A percentile compares a stretch with the other conserved stretches of the same genome.
phyloP scores from a whole-genome alignment of 2,888 invertebrate genomes.

The Xestia c-nigrum region DNA sequence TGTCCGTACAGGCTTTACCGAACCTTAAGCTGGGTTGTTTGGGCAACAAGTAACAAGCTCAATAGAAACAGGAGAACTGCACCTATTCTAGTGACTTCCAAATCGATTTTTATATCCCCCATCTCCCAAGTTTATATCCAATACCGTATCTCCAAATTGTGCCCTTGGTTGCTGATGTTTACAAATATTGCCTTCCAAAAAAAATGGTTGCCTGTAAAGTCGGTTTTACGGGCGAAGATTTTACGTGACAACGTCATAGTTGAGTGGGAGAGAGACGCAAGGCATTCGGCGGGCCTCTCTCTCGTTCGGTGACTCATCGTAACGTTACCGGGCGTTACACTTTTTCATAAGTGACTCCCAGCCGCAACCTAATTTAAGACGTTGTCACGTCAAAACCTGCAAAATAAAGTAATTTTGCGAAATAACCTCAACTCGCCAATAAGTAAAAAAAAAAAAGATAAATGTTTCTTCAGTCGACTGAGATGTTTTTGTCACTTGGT shows the following conservation, averaged over 20 bases:
- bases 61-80: neutral
- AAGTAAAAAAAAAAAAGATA: neutral
- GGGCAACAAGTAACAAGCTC: neutral
- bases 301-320: too few species aligned
- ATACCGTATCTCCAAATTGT: neutral
- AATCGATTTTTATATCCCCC: neutral
- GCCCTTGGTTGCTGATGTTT: neutral
- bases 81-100: neutral
- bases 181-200: neutral
- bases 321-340: too few species aligned
- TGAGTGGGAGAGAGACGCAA: too few species aligned
- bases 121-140: neutral
- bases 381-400: too few species aligned
- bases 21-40: neutral
- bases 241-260: too few species aligned
- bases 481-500: conserved; percentile 8
- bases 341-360: too few species aligned
- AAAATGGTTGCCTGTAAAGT: too few species aligned
- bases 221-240: too few species aligned
- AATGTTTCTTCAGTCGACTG: conserved; percentile 13
- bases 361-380: too few species aligned
- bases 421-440: neutral
- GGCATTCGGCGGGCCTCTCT: too few species aligned
- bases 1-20: neutral
- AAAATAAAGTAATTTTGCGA: neutral